phyloP scores from a whole-genome alignment of 2,113 vertebrate species.

The Triplophysa rosa region DNA sequence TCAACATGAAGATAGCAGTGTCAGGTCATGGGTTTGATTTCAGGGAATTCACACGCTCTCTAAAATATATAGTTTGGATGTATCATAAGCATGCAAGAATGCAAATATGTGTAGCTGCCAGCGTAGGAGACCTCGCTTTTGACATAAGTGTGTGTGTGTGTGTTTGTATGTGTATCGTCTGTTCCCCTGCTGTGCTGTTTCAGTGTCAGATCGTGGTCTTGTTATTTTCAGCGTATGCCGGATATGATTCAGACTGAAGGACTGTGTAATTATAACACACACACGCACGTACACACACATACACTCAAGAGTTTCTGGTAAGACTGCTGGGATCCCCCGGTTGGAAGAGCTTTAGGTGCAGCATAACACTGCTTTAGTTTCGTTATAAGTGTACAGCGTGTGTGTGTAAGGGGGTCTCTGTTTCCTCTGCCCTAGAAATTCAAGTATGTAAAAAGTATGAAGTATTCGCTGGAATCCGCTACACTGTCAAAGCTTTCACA shows the following conservation, averaged over 20 bases:
- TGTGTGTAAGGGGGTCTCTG: not conserved
- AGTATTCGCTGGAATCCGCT: not conserved
- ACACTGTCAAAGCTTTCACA: not conserved
- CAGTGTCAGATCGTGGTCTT: slow-evolving; percentile 47
- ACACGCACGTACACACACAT: slow-evolving; percentile 32
- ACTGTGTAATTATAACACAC: slow-evolving; percentile 55
- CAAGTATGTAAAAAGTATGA: not conserved
- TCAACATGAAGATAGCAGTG: too few relatives aligned
- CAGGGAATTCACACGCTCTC: too few relatives aligned
- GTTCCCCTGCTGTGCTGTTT: slow-evolving; percentile 36
- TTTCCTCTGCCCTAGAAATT: slow-evolving; percentile 11
- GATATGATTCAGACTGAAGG: slow-evolving; percentile 59
- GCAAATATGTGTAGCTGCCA: not conserved
- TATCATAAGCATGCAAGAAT: too few relatives aligned
- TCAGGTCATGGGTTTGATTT: too few relatives aligned
- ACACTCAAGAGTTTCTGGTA: slow-evolving; percentile 43
- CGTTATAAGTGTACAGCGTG: slow-evolving; percentile 15
- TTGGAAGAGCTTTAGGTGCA: slow-evolving; percentile 23
- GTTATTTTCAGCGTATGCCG: slow-evolving; percentile 55
- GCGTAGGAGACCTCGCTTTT: not conserved
- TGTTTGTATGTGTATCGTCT: not conserved
- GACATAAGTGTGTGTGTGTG: not conserved
- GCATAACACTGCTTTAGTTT: slow-evolving; percentile 38
- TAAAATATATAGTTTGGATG: too few relatives aligned
- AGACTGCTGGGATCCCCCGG: slow-evolving; percentile 40